phyloP scores from a whole-genome alignment of 2,113 vertebrate genomes.

The Microcebus jonahi region DNA sequence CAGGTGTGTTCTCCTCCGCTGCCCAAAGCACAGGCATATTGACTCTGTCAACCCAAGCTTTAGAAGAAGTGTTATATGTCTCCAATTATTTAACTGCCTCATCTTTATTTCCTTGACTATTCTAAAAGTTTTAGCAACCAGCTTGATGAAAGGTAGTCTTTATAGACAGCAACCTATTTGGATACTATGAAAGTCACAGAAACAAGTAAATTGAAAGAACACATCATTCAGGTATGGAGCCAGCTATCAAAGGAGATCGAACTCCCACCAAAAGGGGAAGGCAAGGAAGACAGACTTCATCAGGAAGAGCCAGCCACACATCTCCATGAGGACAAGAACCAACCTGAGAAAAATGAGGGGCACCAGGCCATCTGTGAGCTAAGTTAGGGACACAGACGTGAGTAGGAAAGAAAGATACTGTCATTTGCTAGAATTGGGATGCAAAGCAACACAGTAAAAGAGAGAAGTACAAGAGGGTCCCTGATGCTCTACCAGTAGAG shows the following conservation, averaged over 20 bases:
- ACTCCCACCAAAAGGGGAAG: not conserved
- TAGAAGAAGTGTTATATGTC: not conserved
- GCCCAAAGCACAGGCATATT: not conserved
- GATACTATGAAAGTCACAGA: not conserved
- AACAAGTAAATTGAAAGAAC: not conserved
- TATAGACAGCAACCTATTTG: not conserved
- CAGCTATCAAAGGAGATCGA: not conserved
- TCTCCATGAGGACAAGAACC: not conserved
- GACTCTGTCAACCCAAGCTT: not conserved
- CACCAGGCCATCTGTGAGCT: not conserved
- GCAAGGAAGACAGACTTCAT: not conserved
- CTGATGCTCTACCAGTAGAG: no score
- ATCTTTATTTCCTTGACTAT: not conserved
- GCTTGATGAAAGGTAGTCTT: not conserved
- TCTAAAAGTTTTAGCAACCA: not conserved
- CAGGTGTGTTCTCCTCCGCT: not conserved
- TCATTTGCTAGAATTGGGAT: not conserved
- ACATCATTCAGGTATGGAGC: not conserved
- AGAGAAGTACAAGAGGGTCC: accelerated
- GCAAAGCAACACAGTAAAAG: not conserved
- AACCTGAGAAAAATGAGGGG: not conserved
- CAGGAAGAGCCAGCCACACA: not conserved
- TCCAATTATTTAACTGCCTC: not conserved
- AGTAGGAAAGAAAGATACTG: not conserved
- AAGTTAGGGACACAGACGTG: not conserved